Base-by-base conservation (phyloP, 2,888 invertebrate species). In the Pristionchus entomophagus region DNA sequence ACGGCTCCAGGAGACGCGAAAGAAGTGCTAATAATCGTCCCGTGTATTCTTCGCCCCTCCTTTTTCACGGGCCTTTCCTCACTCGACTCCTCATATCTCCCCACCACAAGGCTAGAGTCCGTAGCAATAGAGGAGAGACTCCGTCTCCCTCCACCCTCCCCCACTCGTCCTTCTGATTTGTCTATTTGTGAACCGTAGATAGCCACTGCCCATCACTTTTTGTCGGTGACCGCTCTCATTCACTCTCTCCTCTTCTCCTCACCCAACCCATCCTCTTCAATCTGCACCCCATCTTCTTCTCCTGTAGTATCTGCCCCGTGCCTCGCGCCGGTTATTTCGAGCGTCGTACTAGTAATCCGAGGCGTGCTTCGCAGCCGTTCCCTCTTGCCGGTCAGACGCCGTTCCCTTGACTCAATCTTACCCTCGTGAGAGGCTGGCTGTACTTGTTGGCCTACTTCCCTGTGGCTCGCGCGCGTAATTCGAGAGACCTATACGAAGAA, bases 101-200 rank as follows among this genome's bases (percentile, higher is more conserved):
- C 26, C 56, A 19, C n/a, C 73, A 45, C n/a, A 41, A 26, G 8
- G 41, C 73, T 73, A 73, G 73, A 73, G 73, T 41, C 45, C 38
- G 26, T 41, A 19, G 19, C 10, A 8, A 22, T 2, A 1, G 12
- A 32, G 41, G 73, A 73, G 73, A 65, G 69, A 12, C 38, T 38
- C 65, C 19, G n/a, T n/a, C n/a, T n/a, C n/a, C n/a, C n/a, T n/a
- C 56, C 8, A 22, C 14, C 56, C 22, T n/a, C 22, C 56, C 19
- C 56, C 5, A n/a, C 56, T 17, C 41, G 12, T 65, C 65, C 32
- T 22, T 22, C 78, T 49, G 49, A 80, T 80, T 51, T 80, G 49
- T 80, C 78, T 80, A 80, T 80, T 80, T 80, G 78, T 51, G 78
- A 73, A 73, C 73, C 73, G 73, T 45, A 49, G 78, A 80, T 80